phyloP scores from a whole-genome alignment of 2,888 invertebrate species.

The Hyalella azteca region DNA sequence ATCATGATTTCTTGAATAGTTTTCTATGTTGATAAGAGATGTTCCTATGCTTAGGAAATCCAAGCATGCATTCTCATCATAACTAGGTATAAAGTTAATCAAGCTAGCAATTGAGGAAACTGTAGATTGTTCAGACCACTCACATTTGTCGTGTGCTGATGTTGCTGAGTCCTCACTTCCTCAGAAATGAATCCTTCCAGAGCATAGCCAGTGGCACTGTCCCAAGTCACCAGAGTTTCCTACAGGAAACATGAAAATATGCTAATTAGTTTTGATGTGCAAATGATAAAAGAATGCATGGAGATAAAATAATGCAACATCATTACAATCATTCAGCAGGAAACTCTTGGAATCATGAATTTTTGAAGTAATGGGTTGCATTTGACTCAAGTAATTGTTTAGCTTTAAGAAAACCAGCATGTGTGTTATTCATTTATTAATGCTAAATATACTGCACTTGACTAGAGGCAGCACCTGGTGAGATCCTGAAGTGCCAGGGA shows the following conservation, averaged over 20 bases:
- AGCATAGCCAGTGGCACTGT: conserved; percentile 26
- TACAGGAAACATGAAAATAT: background rate
- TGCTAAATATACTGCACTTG: no score
- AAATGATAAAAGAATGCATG: background rate
- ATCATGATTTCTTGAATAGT: no score
- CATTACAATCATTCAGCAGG: background rate
- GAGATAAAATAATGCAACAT: background rate
- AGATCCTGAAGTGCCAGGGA: conserved; percentile 5
- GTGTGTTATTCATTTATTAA: no score
- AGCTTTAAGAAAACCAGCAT: no score
- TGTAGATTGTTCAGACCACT: background rate
- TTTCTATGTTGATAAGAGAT: no score
- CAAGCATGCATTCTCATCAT: no score
- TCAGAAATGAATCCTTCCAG: conserved; percentile 34
- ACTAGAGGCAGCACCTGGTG: conserved; percentile 12
- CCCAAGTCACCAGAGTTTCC: conserved; percentile 36
- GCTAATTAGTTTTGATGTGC: background rate
- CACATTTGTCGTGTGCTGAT: conserved; percentile 2
- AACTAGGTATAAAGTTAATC: no score
- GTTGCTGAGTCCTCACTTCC: conserved; percentile 1
- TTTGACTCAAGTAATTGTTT: no score
- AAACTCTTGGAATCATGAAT: background rate
- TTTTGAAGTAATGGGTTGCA: no score
- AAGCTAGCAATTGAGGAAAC: no score
- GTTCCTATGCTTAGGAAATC: no score